Evolutionary conservation across 2,888 invertebrate species (phyloP), one percentile per base, ranked within the genome.

Genomic region (Agriopis aurantiaria): DNA sequence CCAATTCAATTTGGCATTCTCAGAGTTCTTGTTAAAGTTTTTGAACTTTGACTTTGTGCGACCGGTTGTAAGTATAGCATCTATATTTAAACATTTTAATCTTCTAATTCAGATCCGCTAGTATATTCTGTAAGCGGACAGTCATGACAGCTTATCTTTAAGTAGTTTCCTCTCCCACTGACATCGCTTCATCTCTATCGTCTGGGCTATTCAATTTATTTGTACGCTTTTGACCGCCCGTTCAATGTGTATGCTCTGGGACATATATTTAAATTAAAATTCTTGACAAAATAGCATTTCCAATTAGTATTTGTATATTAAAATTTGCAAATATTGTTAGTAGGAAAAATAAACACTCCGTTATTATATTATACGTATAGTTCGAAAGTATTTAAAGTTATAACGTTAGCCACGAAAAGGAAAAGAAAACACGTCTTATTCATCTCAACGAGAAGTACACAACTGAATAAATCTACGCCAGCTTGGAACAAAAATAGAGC

Each of bases 161-260:
- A 60, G 12, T 43, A 55, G 56, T 41, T 56, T 49, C 49, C 46
- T 48, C 23, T 51, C n/a, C 7, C 46, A 3, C 62, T 52, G 58
- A 62, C 62, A 40, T 46, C 60, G 61, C 65, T 70, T 57, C 60
- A 72, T 72, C 61, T 57, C 46, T 43, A 60, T 65, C 66, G 70
- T 71, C 72, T 75, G 68, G 41, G 33, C 58, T 65, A 61, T 55
- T 66, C 72, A 59, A 69, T 69, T 43, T 52, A n/a, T 33, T 56
- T 58, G 67, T 66, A 41, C 52, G 52, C 66, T 69, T 66, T 57
- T 53, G 53, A 59, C 45, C 43, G 60, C 63, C 56, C 58, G 69
- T 69, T 71, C 57, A 66, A 65, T 51, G 56, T 70, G 68, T 73
- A 68, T 72, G 64, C 52, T 62, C 66, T 72, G 46, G 62, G 69